phyloP scores from a whole-genome alignment of 2,113 vertebrate species.

The Gopherus evgoodei region DNA sequence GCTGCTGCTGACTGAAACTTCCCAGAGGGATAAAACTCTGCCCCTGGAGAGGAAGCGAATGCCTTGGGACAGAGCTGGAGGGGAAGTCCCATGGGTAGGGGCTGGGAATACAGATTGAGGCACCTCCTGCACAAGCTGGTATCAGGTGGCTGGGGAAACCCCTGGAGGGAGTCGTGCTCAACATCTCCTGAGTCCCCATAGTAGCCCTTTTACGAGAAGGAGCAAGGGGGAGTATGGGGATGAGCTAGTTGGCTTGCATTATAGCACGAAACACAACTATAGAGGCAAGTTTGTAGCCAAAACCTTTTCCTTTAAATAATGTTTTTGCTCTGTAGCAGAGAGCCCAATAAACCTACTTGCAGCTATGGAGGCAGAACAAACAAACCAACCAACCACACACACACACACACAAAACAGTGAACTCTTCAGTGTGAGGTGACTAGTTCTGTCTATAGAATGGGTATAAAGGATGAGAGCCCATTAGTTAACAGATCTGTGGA shows the following conservation, averaged over 20 bases:
- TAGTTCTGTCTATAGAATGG: not conserved
- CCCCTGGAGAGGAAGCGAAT: not conserved
- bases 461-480: not conserved
- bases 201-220: not conserved
- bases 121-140: not conserved
- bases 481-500: not conserved
- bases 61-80: not conserved
- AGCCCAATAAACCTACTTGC: not conserved
- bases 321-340: not conserved
- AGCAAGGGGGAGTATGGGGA: not conserved
- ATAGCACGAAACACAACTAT: not conserved
- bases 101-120: not conserved
- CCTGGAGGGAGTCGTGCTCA: not conserved
- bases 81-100: not conserved
- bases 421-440: not conserved
- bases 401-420: not conserved
- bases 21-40: not conserved
- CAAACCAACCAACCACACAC: too few species aligned
- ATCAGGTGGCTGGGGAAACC: too few species aligned
- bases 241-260: not conserved
- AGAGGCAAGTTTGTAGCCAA: not conserved
- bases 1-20: not conserved
- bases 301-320: not conserved
- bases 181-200: not conserved
- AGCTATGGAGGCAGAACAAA: constrained; percentile 8